Conservation (phyloP, 2,888 invertebrate species). For the Aproaerema taeniolella region DNA sequence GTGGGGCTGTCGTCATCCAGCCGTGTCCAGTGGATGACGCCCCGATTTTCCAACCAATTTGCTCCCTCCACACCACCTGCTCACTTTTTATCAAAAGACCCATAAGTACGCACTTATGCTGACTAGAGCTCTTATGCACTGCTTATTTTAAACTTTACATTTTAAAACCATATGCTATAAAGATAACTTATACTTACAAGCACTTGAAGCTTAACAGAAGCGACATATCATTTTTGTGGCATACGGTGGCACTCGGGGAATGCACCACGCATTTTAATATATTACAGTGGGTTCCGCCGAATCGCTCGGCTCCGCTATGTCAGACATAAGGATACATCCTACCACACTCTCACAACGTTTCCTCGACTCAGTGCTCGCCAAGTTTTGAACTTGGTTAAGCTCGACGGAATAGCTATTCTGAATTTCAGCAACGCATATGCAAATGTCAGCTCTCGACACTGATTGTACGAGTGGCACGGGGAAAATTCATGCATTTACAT, state of each 20-base stretch:
- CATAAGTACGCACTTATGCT: conserved; percentile 41
- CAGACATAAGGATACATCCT: conserved; percentile 49
- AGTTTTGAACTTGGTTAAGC: conserved; percentile 72
- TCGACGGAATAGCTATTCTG: conserved; percentile 65
- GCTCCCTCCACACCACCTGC: conserved; percentile 46
- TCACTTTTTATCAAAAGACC: conserved; percentile 43
- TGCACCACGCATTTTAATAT: conserved; percentile 32
- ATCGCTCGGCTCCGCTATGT: conserved; percentile 39
- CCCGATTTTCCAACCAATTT: conserved; percentile 54
- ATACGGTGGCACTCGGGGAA: conserved; percentile 28
- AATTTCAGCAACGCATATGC: conserved; percentile 74
- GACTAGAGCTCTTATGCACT: conserved; percentile 41
- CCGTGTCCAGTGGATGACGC: conserved; percentile 24
- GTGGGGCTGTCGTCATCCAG: conserved; percentile 46
- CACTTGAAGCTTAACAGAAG: conserved; percentile 34
- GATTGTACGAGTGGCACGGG: conserved; percentile 73
- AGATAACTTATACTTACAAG: conserved; percentile 46
- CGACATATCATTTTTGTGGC: conserved; percentile 38
- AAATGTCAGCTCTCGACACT: conserved; percentile 75
- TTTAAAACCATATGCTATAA: conserved; percentile 44
- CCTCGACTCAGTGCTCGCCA: conserved; percentile 44
- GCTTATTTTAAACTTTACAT: too few relatives aligned
- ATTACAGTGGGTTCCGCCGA: conserved; percentile 33
- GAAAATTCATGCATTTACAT: conserved; percentile 76
- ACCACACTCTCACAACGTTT: conserved; percentile 51